A percentile compares a stretch with the other conserved stretches of the same genome.
These are phyloP conservation scores for Psammodynastes pulverulentus DNA, from an alignment of 2,113 vertebrate genomes.

Conservation along the genomic window DNA sequence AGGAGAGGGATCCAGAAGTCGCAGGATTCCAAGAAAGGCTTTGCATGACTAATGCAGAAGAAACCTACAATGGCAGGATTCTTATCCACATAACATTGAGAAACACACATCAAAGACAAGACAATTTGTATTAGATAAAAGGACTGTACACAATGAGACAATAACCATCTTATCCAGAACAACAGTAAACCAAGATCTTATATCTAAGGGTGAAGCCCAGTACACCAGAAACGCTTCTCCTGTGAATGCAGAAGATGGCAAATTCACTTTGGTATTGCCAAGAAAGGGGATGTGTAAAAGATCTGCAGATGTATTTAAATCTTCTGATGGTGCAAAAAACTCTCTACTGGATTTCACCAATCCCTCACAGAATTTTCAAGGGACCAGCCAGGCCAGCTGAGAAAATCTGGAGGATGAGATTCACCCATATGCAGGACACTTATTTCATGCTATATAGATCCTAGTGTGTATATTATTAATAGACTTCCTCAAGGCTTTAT, in stretches of 20 bases:
- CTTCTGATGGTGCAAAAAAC: not conserved
- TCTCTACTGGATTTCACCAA: not conserved
- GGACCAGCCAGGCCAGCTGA: not conserved
- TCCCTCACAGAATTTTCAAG: not conserved
- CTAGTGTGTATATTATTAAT: not conserved
- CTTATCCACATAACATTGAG: fast-evolving
- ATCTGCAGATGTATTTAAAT: not conserved
- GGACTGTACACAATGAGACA: fast-evolving
- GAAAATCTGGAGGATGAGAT: not conserved
- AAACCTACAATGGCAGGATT: not conserved
- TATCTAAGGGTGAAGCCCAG: not conserved
- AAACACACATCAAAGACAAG: fast-evolving
- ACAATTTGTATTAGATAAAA: not conserved
- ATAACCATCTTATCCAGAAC: not conserved
- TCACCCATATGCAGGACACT: not conserved
- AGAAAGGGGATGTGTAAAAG: not conserved
- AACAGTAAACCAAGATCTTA: not conserved
- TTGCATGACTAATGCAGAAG: not conserved
- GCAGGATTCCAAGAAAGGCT: not conserved
- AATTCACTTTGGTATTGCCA: not conserved
- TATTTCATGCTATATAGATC: not conserved
- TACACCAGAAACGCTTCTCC: not conserved
- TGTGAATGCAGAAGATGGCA: not conserved
- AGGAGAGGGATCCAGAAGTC: not conserved
- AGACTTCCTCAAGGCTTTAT: not conserved